phyloP scores from a whole-genome alignment of 2,888 invertebrate species.

The Eupithecia dodoneata region DNA sequence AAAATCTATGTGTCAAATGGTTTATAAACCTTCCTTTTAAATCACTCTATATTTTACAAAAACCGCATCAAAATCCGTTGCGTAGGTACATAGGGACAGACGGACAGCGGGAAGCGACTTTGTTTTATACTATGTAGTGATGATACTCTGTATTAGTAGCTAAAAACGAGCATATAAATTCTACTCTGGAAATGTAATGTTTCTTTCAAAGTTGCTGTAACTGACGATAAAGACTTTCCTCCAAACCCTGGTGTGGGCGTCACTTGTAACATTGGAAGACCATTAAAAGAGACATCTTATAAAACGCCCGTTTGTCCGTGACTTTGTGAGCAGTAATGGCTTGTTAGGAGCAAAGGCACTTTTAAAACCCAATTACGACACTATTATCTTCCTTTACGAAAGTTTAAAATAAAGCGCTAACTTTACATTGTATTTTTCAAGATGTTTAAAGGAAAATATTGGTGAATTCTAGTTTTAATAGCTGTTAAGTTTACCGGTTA shows the following conservation, averaged over 20 bases:
- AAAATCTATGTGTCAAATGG: too few relatives aligned
- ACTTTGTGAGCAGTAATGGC: conserved; percentile 49
- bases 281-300: conserved; percentile 39
- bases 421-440: conserved; percentile 8
- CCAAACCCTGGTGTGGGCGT: conserved; percentile 7
- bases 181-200: neutral
- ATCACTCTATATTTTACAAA: too few relatives aligned
- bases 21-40: too few relatives aligned
- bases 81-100: too few relatives aligned
- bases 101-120: too few relatives aligned
- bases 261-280: conserved; percentile 7
- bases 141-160: neutral
- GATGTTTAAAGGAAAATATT: neutral
- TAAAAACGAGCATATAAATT: neutral
- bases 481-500: neutral
- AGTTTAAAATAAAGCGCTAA: neutral
- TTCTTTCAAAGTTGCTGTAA: conserved; percentile 2
- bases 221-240: neutral
- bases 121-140: neutral
- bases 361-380: conserved; percentile 44
- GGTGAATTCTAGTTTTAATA: neutral
- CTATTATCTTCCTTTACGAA: conserved; percentile 27
- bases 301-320: conserved; percentile 45
- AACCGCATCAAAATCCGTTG: too few relatives aligned
- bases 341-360: conserved; percentile 45